Evolutionary conservation across 2,113 vertebrate species (phyloP).

Genomic region (Corynorhinus townsendii): DNA sequence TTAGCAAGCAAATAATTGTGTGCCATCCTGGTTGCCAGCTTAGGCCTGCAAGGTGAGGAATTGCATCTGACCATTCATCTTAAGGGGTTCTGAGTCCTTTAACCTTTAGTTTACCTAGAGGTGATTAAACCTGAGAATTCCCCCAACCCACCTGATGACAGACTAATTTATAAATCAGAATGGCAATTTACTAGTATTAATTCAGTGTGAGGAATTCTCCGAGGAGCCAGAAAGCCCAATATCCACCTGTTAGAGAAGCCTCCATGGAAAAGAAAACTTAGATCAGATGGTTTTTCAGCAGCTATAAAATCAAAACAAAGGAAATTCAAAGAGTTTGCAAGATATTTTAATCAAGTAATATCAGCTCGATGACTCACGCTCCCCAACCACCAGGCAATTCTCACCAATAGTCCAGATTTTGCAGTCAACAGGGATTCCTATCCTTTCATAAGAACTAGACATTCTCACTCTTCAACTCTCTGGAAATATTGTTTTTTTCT

Average conservation of each 20-base stretch:
- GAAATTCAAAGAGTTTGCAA: not conserved
- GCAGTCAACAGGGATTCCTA: not conserved
- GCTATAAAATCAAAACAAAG: conserved; percentile 28
- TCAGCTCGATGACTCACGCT: not conserved
- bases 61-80: not conserved
- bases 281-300: not conserved
- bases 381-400: not conserved
- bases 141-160: not conserved
- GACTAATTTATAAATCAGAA: not conserved
- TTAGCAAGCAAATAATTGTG: not conserved
- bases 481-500: not conserved
- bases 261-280: conserved; percentile 24
- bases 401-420: not conserved
- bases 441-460: not conserved
- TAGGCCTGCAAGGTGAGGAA: not conserved
- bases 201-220: not conserved
- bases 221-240: not conserved
- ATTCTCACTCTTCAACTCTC: not conserved
- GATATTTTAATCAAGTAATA: conserved; percentile 20
- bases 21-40: not conserved
- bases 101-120: not conserved
- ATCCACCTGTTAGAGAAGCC: not conserved
- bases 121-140: not conserved
- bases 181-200: not conserved
- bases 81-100: not conserved